Percentiles rank a stretch among this genome's conserved stretches.
These are phyloP conservation scores for Dasyurus viverrinus DNA, from an alignment of 2,113 vertebrate genomes.

Conservation along the genomic window DNA sequence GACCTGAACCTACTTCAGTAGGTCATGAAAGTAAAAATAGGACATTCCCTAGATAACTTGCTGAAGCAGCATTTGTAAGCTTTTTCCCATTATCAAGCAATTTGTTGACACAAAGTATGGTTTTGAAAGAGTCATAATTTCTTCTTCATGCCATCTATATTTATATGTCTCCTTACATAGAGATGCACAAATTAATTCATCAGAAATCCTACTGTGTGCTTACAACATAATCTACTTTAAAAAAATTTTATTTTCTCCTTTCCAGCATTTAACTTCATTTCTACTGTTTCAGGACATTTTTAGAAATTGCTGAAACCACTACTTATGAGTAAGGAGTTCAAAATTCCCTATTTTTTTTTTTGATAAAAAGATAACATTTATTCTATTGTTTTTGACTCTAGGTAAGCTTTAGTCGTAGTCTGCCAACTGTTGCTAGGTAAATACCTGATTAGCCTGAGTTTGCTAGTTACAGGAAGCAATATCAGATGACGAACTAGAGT, in stretches of 20 bases:
- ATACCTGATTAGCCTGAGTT: conserved; percentile 27
- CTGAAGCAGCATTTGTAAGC: conserved; percentile 50
- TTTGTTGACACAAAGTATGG: conserved; percentile 33
- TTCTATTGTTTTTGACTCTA: conserved; percentile 48
- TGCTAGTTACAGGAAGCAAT: conserved; percentile 45
- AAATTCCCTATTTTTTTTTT: neutral
- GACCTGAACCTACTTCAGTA: conserved; percentile 69
- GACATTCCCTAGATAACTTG: conserved; percentile 63
- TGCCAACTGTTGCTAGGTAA: conserved; percentile 72
- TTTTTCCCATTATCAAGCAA: conserved; percentile 46
- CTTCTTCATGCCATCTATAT: conserved; percentile 36
- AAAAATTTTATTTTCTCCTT: conserved; percentile 27
- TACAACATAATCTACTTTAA: conserved; percentile 7
- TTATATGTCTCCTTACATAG: conserved; percentile 27
- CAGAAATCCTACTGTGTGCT: conserved; percentile 42
- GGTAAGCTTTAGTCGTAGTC: conserved; percentile 29
- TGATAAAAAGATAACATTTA: conserved; percentile 1
- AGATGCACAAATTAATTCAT: conserved; percentile 1
- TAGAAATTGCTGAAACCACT: conserved; percentile 45
- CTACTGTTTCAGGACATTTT: neutral
- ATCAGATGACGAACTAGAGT: conserved; percentile 43
- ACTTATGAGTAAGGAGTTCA: conserved; percentile 29
- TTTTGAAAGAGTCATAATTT: conserved; percentile 33
- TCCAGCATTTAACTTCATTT: conserved; percentile 28
- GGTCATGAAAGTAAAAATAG: conserved; percentile 74